Conservation (phyloP, 2,888 invertebrate genomes). For the Lypha dubia region DNA sequence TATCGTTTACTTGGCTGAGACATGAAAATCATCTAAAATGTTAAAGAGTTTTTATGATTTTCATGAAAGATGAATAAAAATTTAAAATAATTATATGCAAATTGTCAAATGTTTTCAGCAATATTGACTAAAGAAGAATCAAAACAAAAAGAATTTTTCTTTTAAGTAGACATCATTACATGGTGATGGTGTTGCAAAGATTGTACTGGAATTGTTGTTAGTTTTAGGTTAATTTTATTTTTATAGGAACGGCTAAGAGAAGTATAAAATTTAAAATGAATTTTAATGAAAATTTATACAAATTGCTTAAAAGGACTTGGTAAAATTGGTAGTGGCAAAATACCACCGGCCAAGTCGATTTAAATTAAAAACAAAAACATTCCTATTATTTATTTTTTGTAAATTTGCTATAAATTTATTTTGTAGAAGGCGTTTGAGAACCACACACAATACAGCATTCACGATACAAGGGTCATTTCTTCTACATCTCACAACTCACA, state of each 20-base stretch:
- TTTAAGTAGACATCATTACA: constrained; percentile 26
- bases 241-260: neutral
- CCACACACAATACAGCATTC: constrained; percentile 35
- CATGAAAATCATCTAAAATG: constrained; percentile 60
- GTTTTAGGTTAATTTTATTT: constrained; percentile 38
- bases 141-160: neutral
- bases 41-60: constrained; percentile 66
- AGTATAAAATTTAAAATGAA: constrained; percentile 4
- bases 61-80: constrained; percentile 72
- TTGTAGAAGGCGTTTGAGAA: constrained; percentile 28
- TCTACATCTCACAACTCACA: constrained; percentile 54
- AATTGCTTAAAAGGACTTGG: constrained; percentile 1
- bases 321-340: constrained; percentile 2
- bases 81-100: constrained; percentile 71
- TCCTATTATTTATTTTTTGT: neutral
- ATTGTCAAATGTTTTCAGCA: constrained; percentile 51
- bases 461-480: constrained; percentile 63
- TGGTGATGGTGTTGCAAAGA: constrained; percentile 23
- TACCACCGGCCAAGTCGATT: neutral
- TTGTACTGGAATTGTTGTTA: neutral
- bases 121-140: constrained; percentile 36
- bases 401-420: constrained; percentile 1
- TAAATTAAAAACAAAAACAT: neutral
- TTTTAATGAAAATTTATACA: neutral
- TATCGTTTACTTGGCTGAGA: constrained; percentile 30